Conservation (phyloP, 2,113 vertebrate genomes). For the Paralichthys olivaceus region DNA sequence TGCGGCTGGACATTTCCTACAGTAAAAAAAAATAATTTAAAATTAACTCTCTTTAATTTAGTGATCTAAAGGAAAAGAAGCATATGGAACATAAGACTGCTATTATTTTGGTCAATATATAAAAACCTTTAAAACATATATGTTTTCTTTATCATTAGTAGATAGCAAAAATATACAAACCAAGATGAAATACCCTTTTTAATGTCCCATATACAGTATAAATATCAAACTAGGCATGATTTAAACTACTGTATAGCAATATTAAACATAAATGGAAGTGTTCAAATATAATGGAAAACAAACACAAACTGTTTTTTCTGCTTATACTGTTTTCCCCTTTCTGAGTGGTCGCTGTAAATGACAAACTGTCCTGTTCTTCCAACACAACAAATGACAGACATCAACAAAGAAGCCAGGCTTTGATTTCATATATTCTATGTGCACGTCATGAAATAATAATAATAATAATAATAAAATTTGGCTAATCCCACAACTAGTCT, state of each 20-base stretch:
- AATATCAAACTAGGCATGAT: constrained; percentile 87
- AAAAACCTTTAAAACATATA: constrained; percentile 80
- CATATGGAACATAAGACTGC: constrained; percentile 69
- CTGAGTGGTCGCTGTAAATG: constrained; percentile 71
- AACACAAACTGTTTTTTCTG: constrained; percentile 50
- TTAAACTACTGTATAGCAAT: constrained; percentile 65
- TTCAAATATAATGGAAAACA: constrained; percentile 75
- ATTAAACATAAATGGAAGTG: constrained; percentile 79
- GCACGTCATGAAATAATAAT: constrained; percentile 46
- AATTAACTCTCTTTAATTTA: constrained; percentile 77
- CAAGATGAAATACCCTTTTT: constrained; percentile 86
- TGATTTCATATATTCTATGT: constrained; percentile 53
- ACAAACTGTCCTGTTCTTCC: constrained; percentile 37
- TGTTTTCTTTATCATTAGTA: constrained; percentile 78
- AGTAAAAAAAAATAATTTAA: constrained; percentile 79
- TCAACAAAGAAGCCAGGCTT: constrained; percentile 54
- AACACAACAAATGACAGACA: constrained; percentile 35
- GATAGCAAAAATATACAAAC: constrained; percentile 96
- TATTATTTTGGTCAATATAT: constrained; percentile 75
- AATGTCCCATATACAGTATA: constrained; percentile 86
- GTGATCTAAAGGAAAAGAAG: constrained; percentile 68
- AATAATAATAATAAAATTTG: constrained; percentile 51
- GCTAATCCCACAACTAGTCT: constrained; percentile 48
- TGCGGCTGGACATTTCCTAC: constrained; percentile 61
- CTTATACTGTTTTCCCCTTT: constrained; percentile 68